A percentile compares a stretch with the other conserved stretches of the same genome.
phyloP scores from a whole-genome alignment of 2,888 invertebrate genomes.

The Gymnoscelis rufifasciata region DNA sequence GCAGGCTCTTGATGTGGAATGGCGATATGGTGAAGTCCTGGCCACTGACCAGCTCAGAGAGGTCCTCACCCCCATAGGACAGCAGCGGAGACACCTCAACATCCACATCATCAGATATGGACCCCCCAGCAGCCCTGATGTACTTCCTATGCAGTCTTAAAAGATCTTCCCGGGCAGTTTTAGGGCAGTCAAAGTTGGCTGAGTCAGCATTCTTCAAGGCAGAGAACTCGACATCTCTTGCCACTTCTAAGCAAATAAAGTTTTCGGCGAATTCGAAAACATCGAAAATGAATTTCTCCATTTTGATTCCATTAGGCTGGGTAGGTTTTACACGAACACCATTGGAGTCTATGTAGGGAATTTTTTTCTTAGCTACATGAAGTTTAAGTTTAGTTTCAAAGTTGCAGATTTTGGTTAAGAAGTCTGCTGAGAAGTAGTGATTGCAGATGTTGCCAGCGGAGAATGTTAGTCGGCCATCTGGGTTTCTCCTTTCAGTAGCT shows the following conservation, averaged over 20 bases:
- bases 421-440: conserved; percentile 95
- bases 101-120: conserved; percentile 81
- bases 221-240: conserved; percentile 95
- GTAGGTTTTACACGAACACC: conserved; percentile 87
- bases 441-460: conserved; percentile 99
- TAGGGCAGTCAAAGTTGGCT: conserved; percentile 93
- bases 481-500: conserved; percentile 88
- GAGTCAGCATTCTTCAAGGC: conserved; percentile 96
- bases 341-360: conserved; percentile 87
- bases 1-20: conserved; percentile 75
- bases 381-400: conserved; percentile 89
- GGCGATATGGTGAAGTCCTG: conserved; percentile 84
- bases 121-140: conserved; percentile 89
- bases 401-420: conserved; percentile 86
- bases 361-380: conserved; percentile 98
- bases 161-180: conserved; percentile 89
- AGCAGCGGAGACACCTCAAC: conserved; percentile 95
- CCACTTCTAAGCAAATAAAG: conserved; percentile 95
- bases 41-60: conserved; percentile 82
- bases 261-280: conserved; percentile 95
- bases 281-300: conserved; percentile 99
- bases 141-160: conserved; percentile 87
- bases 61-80: conserved; percentile 94
- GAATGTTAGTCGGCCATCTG: conserved; percentile 90
- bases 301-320: conserved; percentile 96